phyloP scores from a whole-genome alignment of 2,113 vertebrate species.

The Pangasianodon hypophthalmus region DNA sequence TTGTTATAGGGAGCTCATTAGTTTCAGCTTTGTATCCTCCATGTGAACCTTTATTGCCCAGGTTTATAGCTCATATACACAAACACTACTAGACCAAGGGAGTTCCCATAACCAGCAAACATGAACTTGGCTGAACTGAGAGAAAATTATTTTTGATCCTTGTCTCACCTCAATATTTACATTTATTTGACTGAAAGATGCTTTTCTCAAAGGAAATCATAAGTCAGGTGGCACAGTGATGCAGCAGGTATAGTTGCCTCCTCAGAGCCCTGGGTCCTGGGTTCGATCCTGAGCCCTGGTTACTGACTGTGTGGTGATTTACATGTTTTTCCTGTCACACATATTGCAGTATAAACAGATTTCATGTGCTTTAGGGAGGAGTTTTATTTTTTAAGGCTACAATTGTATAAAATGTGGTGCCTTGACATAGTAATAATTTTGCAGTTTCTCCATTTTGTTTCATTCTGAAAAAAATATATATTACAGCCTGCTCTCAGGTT shows the following conservation, averaged over 20 bases:
- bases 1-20: constrained; percentile 28
- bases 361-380: neutral
- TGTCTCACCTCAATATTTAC: neutral
- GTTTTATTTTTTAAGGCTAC: neutral
- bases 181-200: neutral
- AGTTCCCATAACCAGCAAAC: neutral
- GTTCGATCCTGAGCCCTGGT: neutral
- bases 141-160: neutral
- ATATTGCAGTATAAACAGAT: neutral
- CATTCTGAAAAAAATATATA: neutral
- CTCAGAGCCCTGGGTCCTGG: neutral
- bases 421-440: neutral
- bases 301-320: neutral
- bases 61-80: constrained; percentile 1
- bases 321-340: neutral
- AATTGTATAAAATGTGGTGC: neutral
- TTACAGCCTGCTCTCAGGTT: neutral
- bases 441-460: neutral
- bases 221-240: neutral
- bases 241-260: neutral
- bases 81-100: constrained; percentile 4
- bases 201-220: neutral
- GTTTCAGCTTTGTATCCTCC: neutral
- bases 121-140: neutral
- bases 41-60: constrained; percentile 1